Conservation (phyloP, 2,797 vertebrate genomes). For the Lepilemur septentrionalis region DNA sequence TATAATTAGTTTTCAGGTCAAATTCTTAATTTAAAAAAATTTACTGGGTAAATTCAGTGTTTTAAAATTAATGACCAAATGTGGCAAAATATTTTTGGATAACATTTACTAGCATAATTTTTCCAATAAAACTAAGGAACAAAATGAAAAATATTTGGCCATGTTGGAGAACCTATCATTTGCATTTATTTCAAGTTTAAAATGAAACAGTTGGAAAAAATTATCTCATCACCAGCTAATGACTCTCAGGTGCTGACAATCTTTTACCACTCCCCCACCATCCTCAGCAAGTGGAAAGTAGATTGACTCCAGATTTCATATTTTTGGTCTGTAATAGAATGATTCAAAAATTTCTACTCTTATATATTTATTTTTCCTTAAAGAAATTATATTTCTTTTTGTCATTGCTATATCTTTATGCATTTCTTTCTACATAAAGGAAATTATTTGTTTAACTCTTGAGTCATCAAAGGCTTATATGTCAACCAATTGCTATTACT, state of each 20-base stretch:
- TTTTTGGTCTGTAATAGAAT: neutral
- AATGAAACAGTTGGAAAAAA: neutral
- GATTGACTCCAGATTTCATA: neutral
- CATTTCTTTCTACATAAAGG: neutral
- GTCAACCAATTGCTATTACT: neutral
- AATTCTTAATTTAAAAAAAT: constrained; percentile 35
- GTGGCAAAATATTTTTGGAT: constrained; percentile 36
- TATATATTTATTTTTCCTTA: neutral
- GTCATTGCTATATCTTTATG: neutral
- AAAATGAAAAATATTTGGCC: neutral
- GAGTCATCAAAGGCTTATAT: neutral
- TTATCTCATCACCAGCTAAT: neutral
- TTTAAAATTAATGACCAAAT: constrained; percentile 56
- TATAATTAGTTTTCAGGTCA: constrained; percentile 34
- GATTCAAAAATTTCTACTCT: neutral
- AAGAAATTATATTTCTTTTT: neutral
- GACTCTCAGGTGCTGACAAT: neutral
- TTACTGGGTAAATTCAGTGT: constrained; percentile 31
- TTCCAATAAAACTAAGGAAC: neutral
- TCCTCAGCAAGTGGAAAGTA: neutral
- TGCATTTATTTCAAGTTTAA: constrained; percentile 40
- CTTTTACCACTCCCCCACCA: neutral
- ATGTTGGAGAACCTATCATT: neutral
- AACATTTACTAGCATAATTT: constrained; percentile 4
- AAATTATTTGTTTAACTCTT: neutral